Evolutionary conservation across 23 tunicate genomes (phyloP).

Genomic region (Ascidia mentula): DNA sequence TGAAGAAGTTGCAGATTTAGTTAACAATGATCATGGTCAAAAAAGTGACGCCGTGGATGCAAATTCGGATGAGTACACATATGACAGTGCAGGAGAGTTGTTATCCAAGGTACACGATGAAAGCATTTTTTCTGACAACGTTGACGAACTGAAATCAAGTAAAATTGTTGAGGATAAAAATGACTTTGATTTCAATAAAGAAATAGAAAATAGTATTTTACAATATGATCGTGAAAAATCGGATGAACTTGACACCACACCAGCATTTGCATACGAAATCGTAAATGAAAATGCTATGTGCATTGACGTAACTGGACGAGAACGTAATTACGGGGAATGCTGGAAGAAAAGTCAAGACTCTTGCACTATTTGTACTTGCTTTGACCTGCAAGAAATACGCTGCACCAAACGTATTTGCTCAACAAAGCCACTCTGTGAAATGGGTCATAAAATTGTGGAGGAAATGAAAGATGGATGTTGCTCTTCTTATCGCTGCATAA

Average conservation of each 20-base stretch:
- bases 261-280: constrained; percentile 39
- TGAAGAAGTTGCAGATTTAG: too few species aligned
- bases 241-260: neutral
- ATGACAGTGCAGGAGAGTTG: too few species aligned
- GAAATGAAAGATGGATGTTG: constrained; percentile 58
- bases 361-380: constrained; percentile 73
- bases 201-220: too few species aligned
- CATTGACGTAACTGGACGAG: constrained; percentile 57
- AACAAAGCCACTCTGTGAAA: constrained; percentile 26
- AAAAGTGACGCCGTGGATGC: too few species aligned
- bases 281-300: constrained; percentile 69
- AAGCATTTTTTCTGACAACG: too few species aligned
- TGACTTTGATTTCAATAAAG: too few species aligned
- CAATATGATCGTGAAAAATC: too few species aligned
- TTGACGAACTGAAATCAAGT: too few species aligned
- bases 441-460: constrained; percentile 28
- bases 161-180: too few species aligned
- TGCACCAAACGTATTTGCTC: constrained; percentile 52
- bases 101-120: too few species aligned
- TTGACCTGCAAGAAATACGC: constrained; percentile 36
- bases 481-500: constrained; percentile 45
- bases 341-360: constrained; percentile 62
- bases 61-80: too few species aligned
- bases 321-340: constrained; percentile 78
- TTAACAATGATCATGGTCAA: too few species aligned